Evolutionary conservation across 2,888 invertebrate species (phyloP).

Genomic region (Steinernema scapterisci): DNA sequence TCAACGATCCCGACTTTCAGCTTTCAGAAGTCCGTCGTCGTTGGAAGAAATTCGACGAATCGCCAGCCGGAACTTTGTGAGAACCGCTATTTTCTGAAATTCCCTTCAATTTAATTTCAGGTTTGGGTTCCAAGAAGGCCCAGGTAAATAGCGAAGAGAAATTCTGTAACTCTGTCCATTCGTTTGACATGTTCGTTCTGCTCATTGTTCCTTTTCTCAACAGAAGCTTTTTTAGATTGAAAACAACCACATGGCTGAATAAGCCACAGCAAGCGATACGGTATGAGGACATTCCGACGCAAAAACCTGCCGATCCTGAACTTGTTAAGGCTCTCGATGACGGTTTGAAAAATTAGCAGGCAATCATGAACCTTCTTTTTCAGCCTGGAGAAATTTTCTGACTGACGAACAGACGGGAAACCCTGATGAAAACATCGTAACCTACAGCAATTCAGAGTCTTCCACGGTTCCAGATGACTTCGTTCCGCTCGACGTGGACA

Average conservation of each 20-base stretch:
- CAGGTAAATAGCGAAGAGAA: not conserved
- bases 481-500: conserved; percentile 15
- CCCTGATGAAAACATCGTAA: conserved; percentile 21
- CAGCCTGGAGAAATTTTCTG: conserved; percentile 8
- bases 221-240: not conserved
- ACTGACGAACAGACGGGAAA: not conserved
- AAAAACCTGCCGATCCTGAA: conserved; percentile 8
- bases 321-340: not conserved
- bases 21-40: conserved; percentile 17
- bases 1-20: conserved; percentile 5
- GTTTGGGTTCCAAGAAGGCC: not conserved
- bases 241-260: not conserved
- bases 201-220: not conserved
- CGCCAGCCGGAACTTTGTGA: conserved; percentile 6
- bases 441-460: not conserved
- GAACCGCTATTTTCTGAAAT: not conserved
- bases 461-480: not conserved
- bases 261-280: not conserved
- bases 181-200: conserved; percentile 22
- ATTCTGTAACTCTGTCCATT: not conserved
- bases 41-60: not conserved
- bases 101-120: not conserved
- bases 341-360: not conserved
- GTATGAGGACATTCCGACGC: not conserved
- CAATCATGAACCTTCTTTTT: too few relatives aligned